Percentiles rank a stretch among this genome's conserved stretches.
These are phyloP conservation scores for Xanthorhoe designata DNA, from an alignment of 2,888 invertebrate species.

Conservation along the genomic window DNA sequence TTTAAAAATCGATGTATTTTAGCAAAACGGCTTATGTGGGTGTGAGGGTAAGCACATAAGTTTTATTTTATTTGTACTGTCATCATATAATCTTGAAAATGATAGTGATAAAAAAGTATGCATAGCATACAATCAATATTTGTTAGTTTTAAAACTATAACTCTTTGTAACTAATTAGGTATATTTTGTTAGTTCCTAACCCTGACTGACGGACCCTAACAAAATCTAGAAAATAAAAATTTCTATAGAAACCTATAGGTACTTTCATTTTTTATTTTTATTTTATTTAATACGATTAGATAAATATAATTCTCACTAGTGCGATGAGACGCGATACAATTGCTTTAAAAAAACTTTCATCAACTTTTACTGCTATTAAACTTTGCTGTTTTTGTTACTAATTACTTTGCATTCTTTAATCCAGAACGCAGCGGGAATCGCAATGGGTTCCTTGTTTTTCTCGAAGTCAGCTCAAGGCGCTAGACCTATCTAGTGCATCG, in stretches of 20 bases:
- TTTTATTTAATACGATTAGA: too few relatives aligned
- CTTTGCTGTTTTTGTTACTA: not conserved
- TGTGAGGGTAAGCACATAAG: constrained; percentile 43
- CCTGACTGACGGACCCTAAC: too few relatives aligned
- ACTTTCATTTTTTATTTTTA: too few relatives aligned
- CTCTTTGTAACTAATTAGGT: too few relatives aligned
- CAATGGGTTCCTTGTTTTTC: constrained; percentile 10
- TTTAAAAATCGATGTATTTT: constrained; percentile 42
- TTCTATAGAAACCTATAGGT: too few relatives aligned
- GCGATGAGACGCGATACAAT: too few relatives aligned
- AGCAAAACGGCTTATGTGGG: constrained; percentile 47
- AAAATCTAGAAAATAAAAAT: too few relatives aligned
- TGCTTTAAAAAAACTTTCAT: not conserved
- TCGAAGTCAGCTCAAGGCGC: constrained; percentile 7
- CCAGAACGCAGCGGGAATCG: constrained; percentile 1
- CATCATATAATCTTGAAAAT: constrained; percentile 25
- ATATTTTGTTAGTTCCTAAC: too few relatives aligned
- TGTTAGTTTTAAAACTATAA: too few relatives aligned
- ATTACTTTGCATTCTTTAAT: not conserved
- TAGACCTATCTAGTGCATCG: constrained; percentile 13
- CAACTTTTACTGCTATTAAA: not conserved
- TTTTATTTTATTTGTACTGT: constrained; percentile 51
- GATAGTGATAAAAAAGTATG: too few relatives aligned
- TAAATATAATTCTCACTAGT: too few relatives aligned
- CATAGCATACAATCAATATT: too few relatives aligned